Evolutionary conservation across 2,888 invertebrate species (phyloP).

Genomic region (Cabera pusaria): DNA sequence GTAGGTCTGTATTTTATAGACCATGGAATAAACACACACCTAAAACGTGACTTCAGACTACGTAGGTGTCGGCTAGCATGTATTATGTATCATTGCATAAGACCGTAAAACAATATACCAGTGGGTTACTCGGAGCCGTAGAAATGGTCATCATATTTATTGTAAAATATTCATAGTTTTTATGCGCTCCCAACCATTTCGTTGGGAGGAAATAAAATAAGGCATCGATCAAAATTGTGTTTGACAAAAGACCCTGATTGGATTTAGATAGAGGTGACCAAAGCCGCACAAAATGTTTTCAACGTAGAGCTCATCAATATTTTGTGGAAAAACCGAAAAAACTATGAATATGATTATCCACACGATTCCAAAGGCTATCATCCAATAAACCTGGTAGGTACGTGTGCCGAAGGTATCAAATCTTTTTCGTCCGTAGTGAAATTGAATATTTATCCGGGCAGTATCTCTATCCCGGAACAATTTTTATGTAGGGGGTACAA

Average conservation of each 20-base stretch:
- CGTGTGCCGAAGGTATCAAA: conserved; percentile 76
- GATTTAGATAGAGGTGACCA: conserved; percentile 48
- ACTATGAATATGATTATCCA: conserved; percentile 82
- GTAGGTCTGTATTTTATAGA: too few species aligned
- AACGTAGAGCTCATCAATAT: conserved; percentile 60
- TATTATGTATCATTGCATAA: too few species aligned
- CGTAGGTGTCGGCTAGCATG: too few species aligned
- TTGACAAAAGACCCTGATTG: conserved; percentile 38
- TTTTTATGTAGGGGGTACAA: conserved; percentile 82
- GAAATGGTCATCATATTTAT: too few species aligned
- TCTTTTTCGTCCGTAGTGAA: conserved; percentile 82
- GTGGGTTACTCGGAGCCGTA: too few species aligned
- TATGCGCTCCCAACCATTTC: too few species aligned
- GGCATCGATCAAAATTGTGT: conserved; percentile 10
- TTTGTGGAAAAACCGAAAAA: conserved; percentile 67
- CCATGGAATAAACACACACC: too few species aligned
- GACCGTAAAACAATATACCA: too few species aligned
- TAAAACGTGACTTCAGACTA: too few species aligned
- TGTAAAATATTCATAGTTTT: conserved; percentile 13
- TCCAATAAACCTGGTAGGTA: conserved; percentile 78
- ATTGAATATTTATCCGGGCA: conserved; percentile 83
- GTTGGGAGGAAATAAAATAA: conserved; percentile 13
- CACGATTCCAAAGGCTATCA: conserved; percentile 79
- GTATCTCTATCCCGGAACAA: conserved; percentile 83
- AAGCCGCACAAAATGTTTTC: conserved; percentile 51